Conservation (phyloP, 37 sponge, comb jelly and placozoan species). For the Tethya wilhelma region DNA sequence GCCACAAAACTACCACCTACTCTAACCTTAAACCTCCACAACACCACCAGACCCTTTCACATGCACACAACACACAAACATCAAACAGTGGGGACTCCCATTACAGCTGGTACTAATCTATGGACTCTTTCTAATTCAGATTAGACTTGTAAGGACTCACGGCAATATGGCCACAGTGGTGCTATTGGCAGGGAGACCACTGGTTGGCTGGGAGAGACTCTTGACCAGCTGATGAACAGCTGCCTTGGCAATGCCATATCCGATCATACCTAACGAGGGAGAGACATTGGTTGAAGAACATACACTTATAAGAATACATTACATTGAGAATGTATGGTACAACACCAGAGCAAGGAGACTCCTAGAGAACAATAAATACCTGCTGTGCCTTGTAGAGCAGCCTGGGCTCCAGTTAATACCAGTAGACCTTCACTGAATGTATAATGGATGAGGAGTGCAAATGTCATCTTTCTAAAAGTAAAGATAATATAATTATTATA, state of each 20-base stretch:
- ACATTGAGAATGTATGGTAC: background rate
- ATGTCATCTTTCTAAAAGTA: too few species aligned
- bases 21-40: too few species aligned
- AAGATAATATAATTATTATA: too few species aligned
- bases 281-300: background rate
- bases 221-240: slow-evolving; percentile 93
- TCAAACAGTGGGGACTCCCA: too few species aligned
- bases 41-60: too few species aligned
- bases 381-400: slow-evolving; percentile 85
- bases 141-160: slow-evolving; percentile 37
- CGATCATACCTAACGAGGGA: slow-evolving; percentile 88
- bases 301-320: background rate
- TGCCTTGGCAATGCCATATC: slow-evolving; percentile 98
- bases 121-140: background rate
- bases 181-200: slow-evolving; percentile 83
- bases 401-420: slow-evolving; percentile 89
- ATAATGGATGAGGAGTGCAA: too few species aligned
- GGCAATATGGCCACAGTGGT: slow-evolving; percentile 85
- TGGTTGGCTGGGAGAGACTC: slow-evolving; percentile 73
- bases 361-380: too few species aligned
- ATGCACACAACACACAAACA: too few species aligned
- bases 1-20: too few species aligned
- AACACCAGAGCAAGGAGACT: background rate
- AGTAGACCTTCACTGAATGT: slow-evolving; percentile 86
- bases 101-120: too few species aligned